A percentile compares a stretch with the other conserved stretches of the same genome.
Evolutionary conservation across 2,113 vertebrate species (phyloP).

Genomic region (Dissostichus mawsoni): DNA sequence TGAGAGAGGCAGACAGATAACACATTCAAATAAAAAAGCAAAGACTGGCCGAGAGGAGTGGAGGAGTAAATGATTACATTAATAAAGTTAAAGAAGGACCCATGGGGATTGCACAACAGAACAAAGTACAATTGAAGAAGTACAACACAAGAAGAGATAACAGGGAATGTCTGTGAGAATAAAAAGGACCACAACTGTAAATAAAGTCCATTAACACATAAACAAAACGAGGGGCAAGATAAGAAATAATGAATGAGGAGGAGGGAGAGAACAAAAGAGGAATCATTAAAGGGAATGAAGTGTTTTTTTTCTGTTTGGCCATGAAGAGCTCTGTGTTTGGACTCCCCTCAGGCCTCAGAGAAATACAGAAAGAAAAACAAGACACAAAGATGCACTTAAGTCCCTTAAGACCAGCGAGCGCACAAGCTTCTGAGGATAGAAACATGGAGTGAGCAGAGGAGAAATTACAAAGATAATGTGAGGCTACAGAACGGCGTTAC

Average conservation of each 20-base stretch:
- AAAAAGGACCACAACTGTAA: neutral
- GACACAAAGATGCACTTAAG: slow-evolving; percentile 19
- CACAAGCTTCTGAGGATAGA: neutral
- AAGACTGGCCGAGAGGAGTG: neutral
- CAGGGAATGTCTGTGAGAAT: neutral
- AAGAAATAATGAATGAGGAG: neutral
- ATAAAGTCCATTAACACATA: neutral
- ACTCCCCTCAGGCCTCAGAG: slow-evolving; percentile 8
- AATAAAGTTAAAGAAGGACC: neutral
- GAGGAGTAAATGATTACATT: neutral
- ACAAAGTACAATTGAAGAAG: neutral
- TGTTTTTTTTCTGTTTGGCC: neutral
- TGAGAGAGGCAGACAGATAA: slow-evolving; percentile 63
- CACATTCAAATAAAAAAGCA: neutral
- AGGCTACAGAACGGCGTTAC: neutral
- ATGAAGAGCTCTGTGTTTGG: neutral
- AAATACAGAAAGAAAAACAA: neutral
- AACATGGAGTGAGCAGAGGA: neutral
- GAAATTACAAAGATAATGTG: neutral
- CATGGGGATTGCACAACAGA: neutral
- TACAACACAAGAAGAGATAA: neutral
- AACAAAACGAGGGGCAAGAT: neutral
- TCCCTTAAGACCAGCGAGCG: neutral
- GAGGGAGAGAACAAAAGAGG: neutral
- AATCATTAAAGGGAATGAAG: slow-evolving; percentile 7